phyloP scores from a whole-genome alignment of 2,888 invertebrate species.

The Belgica antarctica region DNA sequence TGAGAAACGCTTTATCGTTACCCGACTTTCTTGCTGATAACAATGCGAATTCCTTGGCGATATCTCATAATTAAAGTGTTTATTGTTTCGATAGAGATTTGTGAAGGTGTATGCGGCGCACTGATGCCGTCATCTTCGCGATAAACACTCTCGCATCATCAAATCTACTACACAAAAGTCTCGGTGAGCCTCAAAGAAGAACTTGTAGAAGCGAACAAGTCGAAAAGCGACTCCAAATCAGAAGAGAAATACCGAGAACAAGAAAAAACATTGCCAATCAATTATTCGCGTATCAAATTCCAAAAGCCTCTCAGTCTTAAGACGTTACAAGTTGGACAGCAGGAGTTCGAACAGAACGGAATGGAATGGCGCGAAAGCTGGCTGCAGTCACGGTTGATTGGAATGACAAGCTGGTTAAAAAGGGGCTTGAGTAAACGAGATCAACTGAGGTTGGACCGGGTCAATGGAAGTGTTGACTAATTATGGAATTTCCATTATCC shows the following conservation, averaged over 20 bases:
- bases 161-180: not conserved
- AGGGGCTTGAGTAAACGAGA: no score
- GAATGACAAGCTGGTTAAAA: no score
- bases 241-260: not conserved
- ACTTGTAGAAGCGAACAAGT: not conserved
- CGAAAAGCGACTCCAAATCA: not conserved
- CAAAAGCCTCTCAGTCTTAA: no score
- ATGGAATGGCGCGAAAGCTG: not conserved
- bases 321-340: no score
- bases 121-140: not conserved
- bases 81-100: conserved; percentile 2
- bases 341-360: no score
- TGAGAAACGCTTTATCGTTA: conserved; percentile 15
- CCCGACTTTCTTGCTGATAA: conserved; percentile 19
- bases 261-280: conserved; percentile 14
- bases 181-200: no score
- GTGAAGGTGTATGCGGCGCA: not conserved
- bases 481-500: no score
- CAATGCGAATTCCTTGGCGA: no score
- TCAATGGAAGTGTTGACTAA: no score
- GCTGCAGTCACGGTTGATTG: no score
- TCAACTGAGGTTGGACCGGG: no score
- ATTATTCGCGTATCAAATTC: conserved; percentile 12
- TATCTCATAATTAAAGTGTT: not conserved
- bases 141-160: conserved; percentile 18